Evolutionary conservation across 2,888 invertebrate genomes (phyloP), one percentile per base, ranked within the genome.

Genomic region (Drosophila paramelanica): DNA sequence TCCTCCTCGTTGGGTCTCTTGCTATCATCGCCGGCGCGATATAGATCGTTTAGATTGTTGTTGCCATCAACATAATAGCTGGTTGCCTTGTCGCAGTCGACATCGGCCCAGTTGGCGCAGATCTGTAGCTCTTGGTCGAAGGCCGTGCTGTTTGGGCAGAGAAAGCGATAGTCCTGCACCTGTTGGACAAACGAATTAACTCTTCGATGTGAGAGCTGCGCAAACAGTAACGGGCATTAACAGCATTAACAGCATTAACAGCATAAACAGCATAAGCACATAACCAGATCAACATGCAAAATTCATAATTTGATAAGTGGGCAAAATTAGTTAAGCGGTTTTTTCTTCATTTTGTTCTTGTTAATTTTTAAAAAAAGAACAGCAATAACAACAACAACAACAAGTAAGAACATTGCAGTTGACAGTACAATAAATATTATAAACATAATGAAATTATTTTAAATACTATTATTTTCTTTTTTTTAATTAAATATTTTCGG

Each of bases 81-180:
- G 46, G 96, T 96, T 14, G 96, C 95, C 38, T 96, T 96, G 86
- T 95, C 95, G 91, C 98, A 98, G 89, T 97, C 97, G 1, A 97
- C 96, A 91, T 97, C 97, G 73, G 96, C 97, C 96, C 97, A 97
- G 89, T 97, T 96, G 49, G 97, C 97, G 92, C 97, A 98, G 25
- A 97, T 97, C 93, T 97, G 97, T 64, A 97, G 96, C 91, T 97
- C 97, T 91, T 97, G 97, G 92, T 98, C 97, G 93, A 98, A 98
- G 77, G 97, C 95, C 2, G 97, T 97, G 80, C 96, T 96, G 83
- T 97, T 97, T 39, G 97, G 97, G 90, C 97, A 97, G 91, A 97
- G 94, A 93, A 97, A 97, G 89, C 97, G 95, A 94, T 95, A 96
- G 93, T 96, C 96, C 91, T 96, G 94, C 67, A 96, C 93, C 95